Evolutionary conservation across 1,140 invertebrate species (phyloP).

Genomic region (Philopotamus ludificatus): DNA sequence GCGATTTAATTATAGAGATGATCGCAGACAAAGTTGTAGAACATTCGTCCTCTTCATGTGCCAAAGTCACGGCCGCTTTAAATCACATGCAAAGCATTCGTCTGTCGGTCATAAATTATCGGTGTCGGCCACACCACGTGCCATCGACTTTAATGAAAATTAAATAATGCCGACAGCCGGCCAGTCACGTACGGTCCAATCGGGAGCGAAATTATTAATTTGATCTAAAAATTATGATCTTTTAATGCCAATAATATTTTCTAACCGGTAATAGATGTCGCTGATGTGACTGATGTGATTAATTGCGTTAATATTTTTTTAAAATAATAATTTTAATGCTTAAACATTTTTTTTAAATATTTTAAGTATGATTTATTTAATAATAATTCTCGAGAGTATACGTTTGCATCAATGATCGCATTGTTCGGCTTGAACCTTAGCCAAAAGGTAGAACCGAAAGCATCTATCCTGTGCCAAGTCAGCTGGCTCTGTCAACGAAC

Average conservation of each 20-base stretch:
- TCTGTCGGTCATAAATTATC: slow-evolving; percentile 20
- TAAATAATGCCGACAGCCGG: neutral
- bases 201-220: too few relatives aligned
- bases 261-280: too few relatives aligned
- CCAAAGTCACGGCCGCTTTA: slow-evolving; percentile 23
- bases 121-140: slow-evolving; percentile 7
- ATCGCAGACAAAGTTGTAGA: slow-evolving; percentile 11
- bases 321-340: neutral
- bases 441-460: slow-evolving; percentile 1
- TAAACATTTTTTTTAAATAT: neutral
- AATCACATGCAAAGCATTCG: slow-evolving; percentile 21
- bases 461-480: slow-evolving; percentile 12
- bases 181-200: neutral
- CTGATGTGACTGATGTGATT: too few relatives aligned
- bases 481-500: slow-evolving; percentile 18
- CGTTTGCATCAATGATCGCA: too few relatives aligned
- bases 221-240: too few relatives aligned
- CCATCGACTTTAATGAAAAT: slow-evolving; percentile 13
- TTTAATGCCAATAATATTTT: too few relatives aligned
- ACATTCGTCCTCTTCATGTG: slow-evolving; percentile 16
- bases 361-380: neutral
- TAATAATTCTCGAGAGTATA: neutral
- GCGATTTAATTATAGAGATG: neutral
- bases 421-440: slow-evolving; percentile 2
- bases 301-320: neutral